Evolutionary conservation across 2,888 invertebrate species (phyloP), one percentile per base, ranked within the genome.

Genomic region (Muschampia plurimacula): DNA sequence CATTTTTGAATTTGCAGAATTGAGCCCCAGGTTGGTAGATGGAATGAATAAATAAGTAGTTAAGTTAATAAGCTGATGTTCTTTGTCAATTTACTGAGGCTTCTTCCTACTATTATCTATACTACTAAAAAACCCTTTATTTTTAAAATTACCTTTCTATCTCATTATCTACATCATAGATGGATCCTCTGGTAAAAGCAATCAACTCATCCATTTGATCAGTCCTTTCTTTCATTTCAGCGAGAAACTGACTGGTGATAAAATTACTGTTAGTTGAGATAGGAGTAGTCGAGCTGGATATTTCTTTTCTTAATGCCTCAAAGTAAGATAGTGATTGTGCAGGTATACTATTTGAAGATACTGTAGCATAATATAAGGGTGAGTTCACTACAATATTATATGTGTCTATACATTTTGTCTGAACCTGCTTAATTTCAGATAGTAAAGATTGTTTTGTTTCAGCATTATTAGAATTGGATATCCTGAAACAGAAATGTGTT

Each of bases 121-220:
- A n/a, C n/a, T n/a, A n/a, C n/a, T n/a, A n/a, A n/a, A n/a, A n/a
- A n/a, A n/a, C n/a, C n/a, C n/a, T n/a, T n/a, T n/a, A n/a, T n/a
- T n/a, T n/a, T n/a, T n/a, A n/a, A n/a, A n/a, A n/a, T 9, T 77
- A 94, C 94, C 91, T 91, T 74, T 82, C 82, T 74, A 89, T 92
- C 78, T 94, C 92, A 46, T 78, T 76, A 69, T 90, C 86, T 32
- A 88, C 77, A 76, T 94, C 93, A 76, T 79, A 80, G 63, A 91
- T 85, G n/a, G 80, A 79, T 2, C 90, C 91, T 74, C 77, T 83
- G 2, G 86, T 89, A 74, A 87, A 92, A 9, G 90, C 90, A 13
- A 83, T 82, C 9, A 90, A 77, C 70, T 93, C 89, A 74, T 92
- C 84, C 13, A 91, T 78, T 46, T 92, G 87, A 0, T 65, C 73